Evolutionary conservation across 2,113 vertebrate species (phyloP).

Genomic region (Sporophila hypoxantha): DNA sequence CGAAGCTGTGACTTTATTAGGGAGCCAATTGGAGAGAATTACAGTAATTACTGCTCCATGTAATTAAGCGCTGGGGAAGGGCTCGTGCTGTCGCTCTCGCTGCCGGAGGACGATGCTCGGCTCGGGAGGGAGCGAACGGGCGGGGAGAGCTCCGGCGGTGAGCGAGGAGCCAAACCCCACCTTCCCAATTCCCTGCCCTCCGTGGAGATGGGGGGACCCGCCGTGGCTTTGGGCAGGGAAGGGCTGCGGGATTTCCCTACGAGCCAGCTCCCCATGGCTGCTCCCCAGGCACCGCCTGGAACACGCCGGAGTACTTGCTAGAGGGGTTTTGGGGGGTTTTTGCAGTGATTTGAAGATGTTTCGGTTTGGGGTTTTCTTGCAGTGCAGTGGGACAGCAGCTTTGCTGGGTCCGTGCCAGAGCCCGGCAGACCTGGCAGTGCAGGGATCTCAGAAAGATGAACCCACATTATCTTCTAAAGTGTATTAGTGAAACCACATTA

Average conservation of each 20-base stretch:
- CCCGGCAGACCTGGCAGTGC: neutral
- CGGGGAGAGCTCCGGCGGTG: rapidly evolving
- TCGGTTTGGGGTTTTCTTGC: neutral
- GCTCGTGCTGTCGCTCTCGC: neutral
- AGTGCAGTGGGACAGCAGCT: neutral
- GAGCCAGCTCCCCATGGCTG: rapidly evolving
- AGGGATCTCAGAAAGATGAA: neutral
- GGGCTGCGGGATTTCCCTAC: neutral
- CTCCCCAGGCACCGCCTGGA: neutral
- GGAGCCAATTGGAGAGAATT: constrained; percentile 11
- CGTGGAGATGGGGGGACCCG: rapidly evolving
- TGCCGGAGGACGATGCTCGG: neutral
- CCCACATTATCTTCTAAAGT: neutral
- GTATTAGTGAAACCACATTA: neutral
- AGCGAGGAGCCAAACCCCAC: rapidly evolving
- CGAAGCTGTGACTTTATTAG: neutral
- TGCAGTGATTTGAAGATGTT: neutral
- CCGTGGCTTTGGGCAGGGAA: neutral
- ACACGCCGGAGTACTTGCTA: rapidly evolving
- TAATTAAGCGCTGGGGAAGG: neutral
- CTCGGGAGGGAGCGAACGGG: neutral
- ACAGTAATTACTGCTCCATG: constrained; percentile 6
- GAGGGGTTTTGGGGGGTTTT: rapidly evolving
- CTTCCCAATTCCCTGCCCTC: neutral
- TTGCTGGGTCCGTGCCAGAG: rapidly evolving